Base-by-base conservation (phyloP, 2,113 vertebrate genomes). In the Amblyopsis rosae region DNA sequence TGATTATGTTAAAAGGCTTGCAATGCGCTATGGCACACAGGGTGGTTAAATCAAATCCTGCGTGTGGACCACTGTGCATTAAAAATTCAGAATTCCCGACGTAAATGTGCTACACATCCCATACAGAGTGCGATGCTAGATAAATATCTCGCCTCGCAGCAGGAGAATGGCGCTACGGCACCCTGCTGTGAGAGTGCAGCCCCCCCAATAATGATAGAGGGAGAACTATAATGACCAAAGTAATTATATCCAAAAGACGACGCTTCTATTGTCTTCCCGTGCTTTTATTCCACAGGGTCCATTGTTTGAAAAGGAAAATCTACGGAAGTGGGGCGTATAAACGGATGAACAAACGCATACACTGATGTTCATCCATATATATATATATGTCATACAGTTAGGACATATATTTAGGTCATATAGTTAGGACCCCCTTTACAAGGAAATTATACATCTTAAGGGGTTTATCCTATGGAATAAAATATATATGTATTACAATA, bases 241-340 rank as follows among this genome's bases (percentile, higher is more conserved):
- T 75, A 88, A 90, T 86, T 86, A 88, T 69, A 88, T 84, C 84
- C 71, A 79, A 77, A 65, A 90, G 80, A 87, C 80, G 26, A 60
- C 85, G 80, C 82, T 80, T 75, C 84, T 87, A 87, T 81, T 79
- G 78, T 89, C 64, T 81, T 45, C 60, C 66, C 67, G 49, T 60
- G 56, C 59, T 74, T 26, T 67, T 63, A 55, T 69, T 41, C 48
- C 35, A 46, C 56, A 66, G 33, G 19, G 55, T 19, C 69, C 64
- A 68, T 84, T 62, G 69, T 62, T 51, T 59, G 13, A 15, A 62
- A 53, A 41, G 62, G 0, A 5, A 70, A 58, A 26, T 3, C 16
- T n/a, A 17, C 6, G 54, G 2, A 56, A 17, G 13, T 15, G 15
- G n/a, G 13, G 16, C 8, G 9, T 17, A n/a, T 4, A 51, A n/a